phyloP scores from a whole-genome alignment of 2,888 invertebrate species.

The Brachypterus glaber region DNA sequence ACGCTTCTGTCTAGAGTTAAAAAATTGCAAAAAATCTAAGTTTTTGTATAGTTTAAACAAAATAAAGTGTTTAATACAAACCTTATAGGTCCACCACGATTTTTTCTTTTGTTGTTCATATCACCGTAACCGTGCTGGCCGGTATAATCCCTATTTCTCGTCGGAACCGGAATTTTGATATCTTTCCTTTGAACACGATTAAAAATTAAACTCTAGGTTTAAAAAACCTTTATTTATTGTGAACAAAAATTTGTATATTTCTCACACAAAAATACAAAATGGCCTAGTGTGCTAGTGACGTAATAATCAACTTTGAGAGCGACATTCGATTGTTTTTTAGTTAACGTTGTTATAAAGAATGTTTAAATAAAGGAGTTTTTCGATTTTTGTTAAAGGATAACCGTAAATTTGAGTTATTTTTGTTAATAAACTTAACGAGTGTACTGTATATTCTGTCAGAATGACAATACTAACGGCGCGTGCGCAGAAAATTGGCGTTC shows the following conservation, averaged over 20 bases:
- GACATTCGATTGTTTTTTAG: conserved; percentile 20
- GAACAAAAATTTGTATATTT: conserved; percentile 26
- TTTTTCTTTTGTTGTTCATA: conserved; percentile 78
- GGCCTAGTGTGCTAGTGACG: conserved; percentile 40
- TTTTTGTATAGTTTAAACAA: background rate
- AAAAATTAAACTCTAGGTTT: conserved; percentile 23
- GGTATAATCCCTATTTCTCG: conserved; percentile 72
- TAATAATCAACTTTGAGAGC: conserved; percentile 26
- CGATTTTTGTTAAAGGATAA: too few species aligned
- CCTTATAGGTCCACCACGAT: conserved; percentile 70
- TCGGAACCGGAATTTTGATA: conserved; percentile 79
- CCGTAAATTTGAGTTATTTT: too few species aligned
- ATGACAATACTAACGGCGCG: conserved; percentile 3
- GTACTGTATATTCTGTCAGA: background rate
- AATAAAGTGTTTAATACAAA: conserved; percentile 38
- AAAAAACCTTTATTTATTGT: conserved; percentile 9
- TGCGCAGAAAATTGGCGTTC: background rate
- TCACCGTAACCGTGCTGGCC: conserved; percentile 60
- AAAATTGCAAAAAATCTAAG: background rate
- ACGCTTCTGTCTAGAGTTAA: background rate
- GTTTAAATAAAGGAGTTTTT: too few species aligned
- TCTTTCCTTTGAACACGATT: conserved; percentile 21
- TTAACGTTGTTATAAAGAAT: too few species aligned
- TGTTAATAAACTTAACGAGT: background rate
- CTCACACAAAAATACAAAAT: conserved; percentile 37